Conservation (phyloP, 1,140 invertebrate species). For the Drosophila biarmipes region DNA sequence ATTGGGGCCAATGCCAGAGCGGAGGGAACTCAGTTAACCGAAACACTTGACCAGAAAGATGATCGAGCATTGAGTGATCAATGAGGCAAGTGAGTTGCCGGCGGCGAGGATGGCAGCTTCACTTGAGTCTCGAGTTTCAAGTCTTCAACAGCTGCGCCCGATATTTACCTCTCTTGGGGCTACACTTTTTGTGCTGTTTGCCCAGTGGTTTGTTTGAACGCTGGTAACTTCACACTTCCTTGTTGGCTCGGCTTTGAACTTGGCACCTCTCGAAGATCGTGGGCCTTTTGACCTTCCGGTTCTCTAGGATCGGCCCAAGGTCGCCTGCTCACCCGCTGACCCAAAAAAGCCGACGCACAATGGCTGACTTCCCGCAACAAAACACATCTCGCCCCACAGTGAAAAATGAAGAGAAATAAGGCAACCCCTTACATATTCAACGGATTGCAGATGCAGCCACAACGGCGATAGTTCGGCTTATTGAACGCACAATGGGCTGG, state of each 20-base stretch:
- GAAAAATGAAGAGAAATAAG: conserved; percentile 3
- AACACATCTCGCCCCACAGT: neutral
- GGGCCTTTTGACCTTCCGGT: conserved; percentile 45
- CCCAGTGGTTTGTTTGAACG: conserved; percentile 29
- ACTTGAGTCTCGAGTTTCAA: conserved; percentile 26
- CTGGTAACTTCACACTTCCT: conserved; percentile 48
- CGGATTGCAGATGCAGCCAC: conserved; percentile 37
- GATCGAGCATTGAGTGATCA: conserved; percentile 40
- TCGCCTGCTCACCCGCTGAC: conserved; percentile 32
- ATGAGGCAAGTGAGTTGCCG: conserved; percentile 36
- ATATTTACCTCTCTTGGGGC: conserved; percentile 29
- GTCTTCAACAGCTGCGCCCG: conserved; percentile 27
- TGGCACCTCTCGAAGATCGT: conserved; percentile 39
- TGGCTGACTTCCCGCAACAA: conserved; percentile 8
- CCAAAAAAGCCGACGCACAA: conserved; percentile 48
- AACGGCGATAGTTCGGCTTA: conserved; percentile 47
- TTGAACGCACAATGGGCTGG: conserved; percentile 49
- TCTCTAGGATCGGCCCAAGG: conserved; percentile 33
- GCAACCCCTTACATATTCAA: conserved; percentile 38
- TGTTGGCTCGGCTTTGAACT: conserved; percentile 66
- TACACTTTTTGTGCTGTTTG: neutral
- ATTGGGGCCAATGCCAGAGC: conserved; percentile 39
- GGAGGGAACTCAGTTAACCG: neutral
- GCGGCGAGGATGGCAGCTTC: conserved; percentile 42
- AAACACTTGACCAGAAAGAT: conserved; percentile 22